Evolutionary conservation across 2,888 invertebrate genomes (phyloP), one percentile per base, ranked within the genome.

Genomic region (Parthenolecanium corni): DNA sequence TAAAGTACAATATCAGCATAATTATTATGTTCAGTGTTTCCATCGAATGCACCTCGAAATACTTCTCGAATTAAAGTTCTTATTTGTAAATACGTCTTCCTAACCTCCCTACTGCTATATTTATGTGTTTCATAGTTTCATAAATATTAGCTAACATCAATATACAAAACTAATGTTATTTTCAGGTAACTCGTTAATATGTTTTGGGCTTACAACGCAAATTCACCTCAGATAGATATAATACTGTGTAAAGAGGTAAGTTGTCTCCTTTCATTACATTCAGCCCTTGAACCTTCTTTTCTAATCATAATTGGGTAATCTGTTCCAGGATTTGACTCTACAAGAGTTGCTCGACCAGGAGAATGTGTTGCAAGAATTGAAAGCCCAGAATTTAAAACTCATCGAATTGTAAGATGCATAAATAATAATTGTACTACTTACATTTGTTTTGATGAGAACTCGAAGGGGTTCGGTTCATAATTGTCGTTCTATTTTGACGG

Each of bases 281-380:
- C 21, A 23, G 18, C 16, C 16, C n/a, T 56, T 20, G 6, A 20
- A n/a, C 46, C n/a, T 46, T n/a, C 9, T 46, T 46, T 1, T 2
- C 20, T 20, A 18, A 2, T n/a, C n/a, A n/a, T 31, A 6, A 31
- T 31, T 31, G 31, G 31, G 4, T 31, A 9, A 52, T 64, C 69
- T 53, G 63, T 81, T 81, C 65, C 76, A 95, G 93, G 86, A 90
- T 83, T 86, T 91, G 68, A 89, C 88, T 64, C 78, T 96, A 67
- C 82, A 84, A 71, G 90, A 93, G 75, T 81, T 96, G 68, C 80
- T 96, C 80, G 91, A 95, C 73, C 89, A 92, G 73, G 93, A 93
- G 73, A 92, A 94, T 76, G 87, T 96, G 72, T 81, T 96, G 69
- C 92, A 92, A 75, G 94, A 96, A 80, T 93, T 94, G 76, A 91